phyloP scores from a whole-genome alignment of 2,797 vertebrate genomes.

The Scolopax rusticola region DNA sequence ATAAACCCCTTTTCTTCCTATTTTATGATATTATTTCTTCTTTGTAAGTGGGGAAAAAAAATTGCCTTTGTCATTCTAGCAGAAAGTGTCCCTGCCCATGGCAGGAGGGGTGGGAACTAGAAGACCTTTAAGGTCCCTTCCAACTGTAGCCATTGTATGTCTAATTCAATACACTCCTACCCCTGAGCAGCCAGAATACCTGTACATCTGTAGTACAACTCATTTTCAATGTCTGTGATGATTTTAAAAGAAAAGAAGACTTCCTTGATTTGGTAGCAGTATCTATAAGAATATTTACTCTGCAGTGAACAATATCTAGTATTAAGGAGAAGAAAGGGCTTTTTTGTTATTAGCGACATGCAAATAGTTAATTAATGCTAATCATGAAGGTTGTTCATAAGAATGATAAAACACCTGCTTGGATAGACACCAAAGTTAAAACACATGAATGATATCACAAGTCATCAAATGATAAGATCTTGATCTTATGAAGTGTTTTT shows the following conservation, averaged over 20 bases:
- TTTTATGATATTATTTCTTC: not conserved
- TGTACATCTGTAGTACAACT: not conserved
- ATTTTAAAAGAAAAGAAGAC: not conserved
- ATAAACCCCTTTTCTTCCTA: not conserved
- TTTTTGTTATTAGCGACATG: not conserved
- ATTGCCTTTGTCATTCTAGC: not conserved
- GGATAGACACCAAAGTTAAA: constrained; percentile 29
- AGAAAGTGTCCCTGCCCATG: not conserved
- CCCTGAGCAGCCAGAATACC: not conserved
- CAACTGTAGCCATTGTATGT: not conserved
- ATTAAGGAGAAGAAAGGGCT: not conserved
- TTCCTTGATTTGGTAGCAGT: not conserved
- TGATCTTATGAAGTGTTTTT: not conserved
- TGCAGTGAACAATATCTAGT: not conserved
- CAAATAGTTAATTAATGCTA: not conserved
- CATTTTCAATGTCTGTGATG: not conserved
- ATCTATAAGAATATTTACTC: not conserved
- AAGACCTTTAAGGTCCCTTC: not conserved
- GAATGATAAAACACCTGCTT: constrained; percentile 39
- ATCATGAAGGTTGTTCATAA: not conserved
- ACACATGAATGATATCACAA: not conserved
- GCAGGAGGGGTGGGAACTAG: not conserved
- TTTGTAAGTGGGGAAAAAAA: not conserved
- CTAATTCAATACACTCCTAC: not conserved
- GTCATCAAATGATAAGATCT: constrained; percentile 25